Conservation (phyloP, 2,113 vertebrate species). For the Trogon melanurus region DNA sequence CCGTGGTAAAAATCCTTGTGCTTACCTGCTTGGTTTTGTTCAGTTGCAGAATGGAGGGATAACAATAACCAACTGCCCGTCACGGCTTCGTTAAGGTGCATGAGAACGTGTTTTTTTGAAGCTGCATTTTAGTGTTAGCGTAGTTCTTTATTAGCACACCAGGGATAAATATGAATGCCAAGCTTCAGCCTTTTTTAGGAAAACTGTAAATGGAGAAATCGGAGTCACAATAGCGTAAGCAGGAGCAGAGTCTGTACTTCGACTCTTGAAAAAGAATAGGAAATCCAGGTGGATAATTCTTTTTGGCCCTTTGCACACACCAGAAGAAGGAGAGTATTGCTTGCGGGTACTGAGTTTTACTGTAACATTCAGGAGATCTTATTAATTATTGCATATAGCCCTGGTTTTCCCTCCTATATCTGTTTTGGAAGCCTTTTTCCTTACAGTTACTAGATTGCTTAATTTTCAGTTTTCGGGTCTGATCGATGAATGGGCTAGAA, state of each 20-base stretch:
- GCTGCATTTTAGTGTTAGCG: not conserved
- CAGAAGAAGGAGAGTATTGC: not conserved
- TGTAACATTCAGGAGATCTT: not conserved
- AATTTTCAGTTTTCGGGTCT: not conserved
- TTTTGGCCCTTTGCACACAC: not conserved
- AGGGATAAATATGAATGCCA: not conserved
- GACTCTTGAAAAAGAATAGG: not conserved
- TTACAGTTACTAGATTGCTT: not conserved
- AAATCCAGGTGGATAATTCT: not conserved
- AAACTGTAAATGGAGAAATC: not conserved
- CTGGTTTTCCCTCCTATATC: not conserved
- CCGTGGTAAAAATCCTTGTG: not conserved
- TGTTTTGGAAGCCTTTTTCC: not conserved
- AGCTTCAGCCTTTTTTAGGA: not conserved
- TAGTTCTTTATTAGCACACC: not conserved
- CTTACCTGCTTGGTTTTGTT: not conserved
- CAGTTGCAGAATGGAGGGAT: not conserved
- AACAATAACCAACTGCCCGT: not conserved
- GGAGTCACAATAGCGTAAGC: not conserved
- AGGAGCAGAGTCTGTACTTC: not conserved
- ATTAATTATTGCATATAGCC: not conserved
- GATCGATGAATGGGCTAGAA: not conserved
- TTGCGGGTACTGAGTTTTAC: not conserved
- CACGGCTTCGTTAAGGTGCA: fast-evolving
- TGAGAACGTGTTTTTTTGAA: not conserved